Evolutionary conservation across 2,888 invertebrate genomes (phyloP), one percentile per base, ranked within the genome.

Genomic region (Mystacides longicornis): DNA sequence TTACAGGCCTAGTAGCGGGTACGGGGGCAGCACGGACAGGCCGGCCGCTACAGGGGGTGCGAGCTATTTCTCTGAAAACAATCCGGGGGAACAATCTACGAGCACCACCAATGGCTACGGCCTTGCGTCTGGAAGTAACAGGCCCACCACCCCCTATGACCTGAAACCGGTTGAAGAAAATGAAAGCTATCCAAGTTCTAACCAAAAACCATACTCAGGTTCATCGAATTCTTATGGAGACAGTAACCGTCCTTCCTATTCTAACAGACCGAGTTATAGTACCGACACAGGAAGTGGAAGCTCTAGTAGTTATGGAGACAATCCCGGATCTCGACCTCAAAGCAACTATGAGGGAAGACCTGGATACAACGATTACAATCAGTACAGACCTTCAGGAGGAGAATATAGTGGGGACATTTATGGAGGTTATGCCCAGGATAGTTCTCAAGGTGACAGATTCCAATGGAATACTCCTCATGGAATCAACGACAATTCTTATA

Each of bases 41-140:
- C 21, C 19, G 18, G 46, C 4, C 9, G 21, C 18, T 20, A 9
- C 14, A 9, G 18, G 18, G 5, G 43, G 43, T 5, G 16, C n/a
- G 3, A 14, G 37, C 16, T 55, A 55, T 47, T 21, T 3, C 4
- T 50, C 37, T 23, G 48, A 23, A 22, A 48, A 23, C 23, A 16
- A 16, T 23, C 27, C 48, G 16, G 33, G 47, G 48, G 51, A 49
- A 52, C 52, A 22, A 23, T 46, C 45, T 33, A 62, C 14, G 59
- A 64, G 67, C 4, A 66, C 65, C 54, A 63, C 67, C 5, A 46
- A 16, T n/a, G 3, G 18, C 21, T 52, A 52, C n/a, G 43, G 43
- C 3, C 37, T 52, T 7, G 37, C 20, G 19, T 27, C 27, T 27
- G 27, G 27, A 7, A 37, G 16, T 14, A 37, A 37, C 14, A 37